These are phyloP conservation scores for Aplidium turbinatum DNA, from an alignment of 23 tunicate genomes.

Conservation along the genomic window DNA sequence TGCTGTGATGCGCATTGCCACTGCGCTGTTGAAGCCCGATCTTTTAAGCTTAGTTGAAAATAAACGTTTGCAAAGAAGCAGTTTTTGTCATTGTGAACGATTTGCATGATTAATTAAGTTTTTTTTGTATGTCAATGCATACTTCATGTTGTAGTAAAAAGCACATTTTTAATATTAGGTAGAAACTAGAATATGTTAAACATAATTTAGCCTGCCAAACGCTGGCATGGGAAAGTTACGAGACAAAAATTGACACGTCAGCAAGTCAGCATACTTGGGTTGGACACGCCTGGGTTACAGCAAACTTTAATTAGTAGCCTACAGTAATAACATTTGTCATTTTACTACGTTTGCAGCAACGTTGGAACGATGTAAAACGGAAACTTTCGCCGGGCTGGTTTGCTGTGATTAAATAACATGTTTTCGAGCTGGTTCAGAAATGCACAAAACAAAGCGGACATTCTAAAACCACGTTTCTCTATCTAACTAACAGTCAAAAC, in stretches of 20 bases:
- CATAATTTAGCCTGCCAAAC: not conserved
- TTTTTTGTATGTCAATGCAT: not conserved
- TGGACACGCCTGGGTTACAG: slow-evolving; percentile 1
- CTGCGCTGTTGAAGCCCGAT: not conserved
- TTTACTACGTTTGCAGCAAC: too few species aligned
- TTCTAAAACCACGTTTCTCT: too few species aligned
- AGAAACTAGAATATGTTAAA: not conserved
- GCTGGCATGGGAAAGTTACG: not conserved
- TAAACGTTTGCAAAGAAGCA: not conserved
- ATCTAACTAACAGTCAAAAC: too few species aligned
- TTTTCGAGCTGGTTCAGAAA: too few species aligned
- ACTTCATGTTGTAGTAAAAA: too few species aligned
- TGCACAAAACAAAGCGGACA: too few species aligned
- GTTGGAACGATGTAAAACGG: too few species aligned
- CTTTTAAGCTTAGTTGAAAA: not conserved
- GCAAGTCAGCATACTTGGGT: not conserved
- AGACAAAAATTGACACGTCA: not conserved
- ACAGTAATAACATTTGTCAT: too few species aligned
- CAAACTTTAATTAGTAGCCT: too few species aligned
- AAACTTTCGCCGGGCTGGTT: too few species aligned
- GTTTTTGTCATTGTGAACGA: not conserved
- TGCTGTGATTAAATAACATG: too few species aligned
- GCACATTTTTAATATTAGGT: too few species aligned
- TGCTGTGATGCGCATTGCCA: slow-evolving; percentile 3
- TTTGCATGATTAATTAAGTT: not conserved